These are phyloP conservation scores for Iselma pallidipennis DNA, from an alignment of 2,888 invertebrate genomes.

Conservation along the genomic window DNA sequence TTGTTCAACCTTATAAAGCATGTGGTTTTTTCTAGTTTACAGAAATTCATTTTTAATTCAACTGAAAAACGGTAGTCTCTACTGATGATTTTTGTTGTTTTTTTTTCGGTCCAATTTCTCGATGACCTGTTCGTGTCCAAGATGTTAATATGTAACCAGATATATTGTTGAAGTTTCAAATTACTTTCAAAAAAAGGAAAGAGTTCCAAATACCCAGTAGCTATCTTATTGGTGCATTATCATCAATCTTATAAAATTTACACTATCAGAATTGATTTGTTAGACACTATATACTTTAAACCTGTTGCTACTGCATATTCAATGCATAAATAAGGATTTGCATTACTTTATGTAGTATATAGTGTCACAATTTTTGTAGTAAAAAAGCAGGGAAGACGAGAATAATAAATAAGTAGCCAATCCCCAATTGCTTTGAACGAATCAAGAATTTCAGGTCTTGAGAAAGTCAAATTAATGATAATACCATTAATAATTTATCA, in stretches of 20 bases:
- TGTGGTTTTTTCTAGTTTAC: too few species aligned
- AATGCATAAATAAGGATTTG: conserved; percentile 18
- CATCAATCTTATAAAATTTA: conserved; percentile 4
- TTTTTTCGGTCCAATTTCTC: conserved; percentile 21
- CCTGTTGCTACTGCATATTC: conserved; percentile 22
- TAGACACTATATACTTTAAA: conserved; percentile 20
- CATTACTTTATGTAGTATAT: background rate
- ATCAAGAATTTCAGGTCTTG: background rate
- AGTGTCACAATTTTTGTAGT: background rate
- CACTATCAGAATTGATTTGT: conserved; percentile 18
- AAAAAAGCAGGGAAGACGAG: background rate
- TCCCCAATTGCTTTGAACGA: background rate
- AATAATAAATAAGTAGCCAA: background rate
- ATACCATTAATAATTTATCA: background rate
- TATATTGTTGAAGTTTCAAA: background rate
- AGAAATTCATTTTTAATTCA: too few species aligned
- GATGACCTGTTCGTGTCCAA: conserved; percentile 23
- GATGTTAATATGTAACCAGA: conserved; percentile 22
- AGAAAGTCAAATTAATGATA: background rate
- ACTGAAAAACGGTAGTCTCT: too few species aligned
- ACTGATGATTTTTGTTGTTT: conserved; percentile 8
- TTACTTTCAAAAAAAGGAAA: background rate
- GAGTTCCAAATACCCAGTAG: background rate
- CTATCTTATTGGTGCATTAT: background rate
- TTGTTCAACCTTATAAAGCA: conserved; percentile 44